Percentiles rank a stretch among this genome's conserved stretches.
Conservation (phyloP, 2,797 vertebrate species). For the Coluber constrictor region DNA sequence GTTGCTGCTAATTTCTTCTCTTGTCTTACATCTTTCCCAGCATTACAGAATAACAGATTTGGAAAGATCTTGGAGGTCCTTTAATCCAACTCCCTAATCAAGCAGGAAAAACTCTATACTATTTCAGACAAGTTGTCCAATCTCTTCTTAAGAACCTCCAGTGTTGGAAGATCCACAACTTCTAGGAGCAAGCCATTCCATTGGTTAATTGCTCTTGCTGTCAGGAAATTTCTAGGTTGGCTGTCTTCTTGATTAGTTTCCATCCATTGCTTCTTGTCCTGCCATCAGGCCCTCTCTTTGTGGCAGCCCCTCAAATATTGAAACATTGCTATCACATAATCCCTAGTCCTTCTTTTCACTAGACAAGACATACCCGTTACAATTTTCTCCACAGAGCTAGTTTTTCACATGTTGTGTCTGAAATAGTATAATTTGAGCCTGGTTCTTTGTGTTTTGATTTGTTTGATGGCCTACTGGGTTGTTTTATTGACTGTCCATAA, state of each 20-base stretch:
- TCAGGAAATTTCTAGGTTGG: background rate
- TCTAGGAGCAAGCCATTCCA: background rate
- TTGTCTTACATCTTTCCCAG: background rate
- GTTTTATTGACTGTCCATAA: background rate
- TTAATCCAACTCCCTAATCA: background rate
- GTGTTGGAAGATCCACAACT: background rate
- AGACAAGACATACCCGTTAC: background rate
- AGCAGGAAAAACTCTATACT: background rate
- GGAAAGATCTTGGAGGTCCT: background rate
- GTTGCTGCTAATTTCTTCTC: background rate
- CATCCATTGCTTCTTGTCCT: background rate
- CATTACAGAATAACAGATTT: background rate
- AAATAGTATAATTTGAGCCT: background rate
- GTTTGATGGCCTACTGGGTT: background rate
- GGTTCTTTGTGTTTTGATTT: background rate
- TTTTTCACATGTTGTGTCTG: background rate
- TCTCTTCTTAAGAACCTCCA: background rate
- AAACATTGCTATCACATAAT: background rate
- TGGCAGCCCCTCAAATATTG: background rate
- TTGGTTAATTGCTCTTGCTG: background rate
- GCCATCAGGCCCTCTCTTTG: background rate
- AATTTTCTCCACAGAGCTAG: background rate
- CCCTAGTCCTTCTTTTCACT: background rate
- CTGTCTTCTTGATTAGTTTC: background rate
- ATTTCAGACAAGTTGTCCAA: background rate